phyloP scores from a whole-genome alignment of 2,797 vertebrate genomes.

The Lepidocolaptes lacrymiger region DNA sequence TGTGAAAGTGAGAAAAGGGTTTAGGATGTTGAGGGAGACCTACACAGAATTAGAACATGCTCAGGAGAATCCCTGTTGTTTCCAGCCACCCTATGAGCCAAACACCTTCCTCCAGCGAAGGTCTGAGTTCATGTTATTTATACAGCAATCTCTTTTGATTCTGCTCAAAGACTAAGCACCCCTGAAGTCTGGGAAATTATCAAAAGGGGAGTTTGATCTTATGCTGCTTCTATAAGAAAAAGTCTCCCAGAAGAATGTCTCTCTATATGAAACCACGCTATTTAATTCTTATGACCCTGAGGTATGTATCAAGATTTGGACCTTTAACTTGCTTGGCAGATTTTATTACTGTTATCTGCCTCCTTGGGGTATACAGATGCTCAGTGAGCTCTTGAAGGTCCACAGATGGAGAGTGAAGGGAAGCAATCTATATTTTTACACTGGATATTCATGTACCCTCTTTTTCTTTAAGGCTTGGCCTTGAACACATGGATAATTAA shows the following conservation, averaged over 20 bases:
- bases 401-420: conserved; percentile 15
- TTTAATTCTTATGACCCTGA: conserved; percentile 6
- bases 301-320: not conserved
- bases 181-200: not conserved
- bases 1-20: not conserved
- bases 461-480: conserved; percentile 13
- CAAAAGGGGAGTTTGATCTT: not conserved
- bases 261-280: not conserved
- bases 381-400: not conserved
- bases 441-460: not conserved
- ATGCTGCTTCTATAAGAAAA: not conserved
- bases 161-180: not conserved
- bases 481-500: conserved; percentile 2
- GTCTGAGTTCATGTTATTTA: not conserved
- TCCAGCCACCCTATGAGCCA: not conserved
- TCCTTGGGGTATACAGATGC: conserved; percentile 32
- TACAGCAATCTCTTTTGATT: not conserved
- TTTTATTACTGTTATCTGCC: conserved; percentile 26
- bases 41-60: not conserved
- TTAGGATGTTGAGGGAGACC: not conserved
- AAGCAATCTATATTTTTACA: conserved; percentile 30
- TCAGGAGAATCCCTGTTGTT: conserved; percentile 13
- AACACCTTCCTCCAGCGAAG: not conserved
- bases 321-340: conserved; percentile 24
- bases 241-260: not conserved